Conservation (phyloP, 2,113 vertebrate genomes). For the Stegostoma tigrinum region DNA sequence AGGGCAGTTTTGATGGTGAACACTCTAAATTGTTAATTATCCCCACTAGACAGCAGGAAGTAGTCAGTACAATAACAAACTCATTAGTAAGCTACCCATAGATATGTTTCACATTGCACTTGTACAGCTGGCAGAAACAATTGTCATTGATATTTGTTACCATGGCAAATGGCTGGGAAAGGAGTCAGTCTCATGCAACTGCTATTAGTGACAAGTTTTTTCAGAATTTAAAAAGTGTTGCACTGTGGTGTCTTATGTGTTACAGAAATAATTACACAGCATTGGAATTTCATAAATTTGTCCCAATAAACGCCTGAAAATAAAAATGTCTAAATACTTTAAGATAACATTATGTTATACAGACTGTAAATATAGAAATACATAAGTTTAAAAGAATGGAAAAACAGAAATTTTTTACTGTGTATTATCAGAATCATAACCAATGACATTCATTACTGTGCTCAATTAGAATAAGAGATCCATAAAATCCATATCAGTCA, state of each 20-base stretch:
- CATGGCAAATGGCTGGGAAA: conserved; percentile 20
- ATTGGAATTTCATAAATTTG: background rate
- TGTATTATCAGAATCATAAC: background rate
- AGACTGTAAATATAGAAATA: background rate
- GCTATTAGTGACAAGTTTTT: background rate
- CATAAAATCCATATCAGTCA: background rate
- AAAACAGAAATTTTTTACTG: background rate
- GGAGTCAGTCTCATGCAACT: background rate
- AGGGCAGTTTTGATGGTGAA: background rate
- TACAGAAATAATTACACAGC: background rate
- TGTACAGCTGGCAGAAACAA: conserved; percentile 34
- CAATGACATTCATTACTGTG: background rate
- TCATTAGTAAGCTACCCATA: conserved; percentile 30
- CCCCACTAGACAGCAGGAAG: background rate
- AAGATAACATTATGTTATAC: background rate
- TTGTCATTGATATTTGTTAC: conserved; percentile 24
- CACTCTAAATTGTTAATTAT: conserved; percentile 1
- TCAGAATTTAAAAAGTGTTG: background rate
- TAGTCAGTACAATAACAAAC: background rate
- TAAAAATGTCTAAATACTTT: background rate
- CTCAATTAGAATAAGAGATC: background rate
- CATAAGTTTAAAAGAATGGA: background rate
- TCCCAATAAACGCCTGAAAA: background rate
- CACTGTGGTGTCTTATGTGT: background rate
- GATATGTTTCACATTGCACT: conserved; percentile 6